Percentiles rank a stretch among this genome's conserved stretches.
phyloP scores from a whole-genome alignment of 2,113 vertebrate species.

The Lagenorhynchus albirostris region DNA sequence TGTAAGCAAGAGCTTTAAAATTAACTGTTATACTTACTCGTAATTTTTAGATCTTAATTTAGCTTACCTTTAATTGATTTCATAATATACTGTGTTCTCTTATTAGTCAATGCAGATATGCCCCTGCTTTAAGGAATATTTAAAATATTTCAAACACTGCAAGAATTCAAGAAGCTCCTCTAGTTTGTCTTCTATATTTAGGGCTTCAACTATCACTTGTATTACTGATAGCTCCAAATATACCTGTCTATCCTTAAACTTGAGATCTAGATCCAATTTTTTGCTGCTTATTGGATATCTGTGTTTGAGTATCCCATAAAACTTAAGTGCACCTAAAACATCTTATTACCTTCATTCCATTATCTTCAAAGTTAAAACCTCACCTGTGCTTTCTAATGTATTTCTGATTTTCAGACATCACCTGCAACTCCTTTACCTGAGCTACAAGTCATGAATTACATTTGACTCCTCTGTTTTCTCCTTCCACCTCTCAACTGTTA shows the following conservation, averaged over 20 bases:
- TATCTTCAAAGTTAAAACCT: not conserved
- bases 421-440: not conserved
- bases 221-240: not conserved
- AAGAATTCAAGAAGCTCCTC: not conserved
- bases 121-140: not conserved
- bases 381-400: not conserved
- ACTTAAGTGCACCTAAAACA: not conserved
- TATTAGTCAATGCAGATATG: not conserved
- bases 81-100: not conserved
- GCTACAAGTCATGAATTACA: not conserved
- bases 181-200: not conserved
- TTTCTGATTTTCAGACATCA: not conserved
- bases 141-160: not conserved
- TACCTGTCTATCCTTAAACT: not conserved
- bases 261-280: not conserved
- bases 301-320: not conserved
- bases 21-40: not conserved
- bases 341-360: not conserved
- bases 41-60: not conserved
- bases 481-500: not conserved
- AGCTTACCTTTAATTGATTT: slow-evolving; percentile 8
- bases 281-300: not conserved
- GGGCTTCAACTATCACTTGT: not conserved
- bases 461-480: not conserved
- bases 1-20: not conserved